Evolutionary conservation across 2,888 invertebrate species (phyloP), one percentile per base, ranked within the genome.

Genomic region (Cheilosia vernalis): DNA sequence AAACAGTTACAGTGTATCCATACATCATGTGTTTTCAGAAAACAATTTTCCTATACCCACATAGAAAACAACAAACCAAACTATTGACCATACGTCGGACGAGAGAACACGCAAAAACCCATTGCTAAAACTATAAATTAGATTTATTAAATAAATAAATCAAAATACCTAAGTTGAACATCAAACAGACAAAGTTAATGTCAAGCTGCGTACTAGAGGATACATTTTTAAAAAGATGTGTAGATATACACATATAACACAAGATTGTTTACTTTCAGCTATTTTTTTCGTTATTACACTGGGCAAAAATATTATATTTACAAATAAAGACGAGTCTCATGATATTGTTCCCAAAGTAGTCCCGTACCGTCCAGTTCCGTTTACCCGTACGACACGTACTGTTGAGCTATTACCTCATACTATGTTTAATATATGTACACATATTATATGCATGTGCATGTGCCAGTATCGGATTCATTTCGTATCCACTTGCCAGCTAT

Each of bases 171-270:
- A 74, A 64, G 47, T 64, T 55, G 19, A 64, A 74, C 33, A 40
- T 49, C 63, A 74, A 74, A 74, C 49, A 74, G 19, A 49, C 64
- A 53, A 58, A 58, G 56, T 69, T 44, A 21, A 37, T 56, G 44
- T 69, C 69, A 56, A 44, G 55, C 5, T 40, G 51, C 19, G 47
- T 47, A 37, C 10, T 37, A 10, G 33, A 37, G 33, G 33, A 37
- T 37, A 37, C 0, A 37, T 37, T 37, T 42, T 17, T 15, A 24
- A 42, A 21, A 21, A 33, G 15, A 15, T 37, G 4, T 17, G 2
- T 13, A 19, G 5, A 7, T 37, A 53, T 19, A 30, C 24, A 24
- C 47, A 60, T 27, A 30, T 51, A 17, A 19, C 19, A 19, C 44
- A 42, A 61, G 21, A 61, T 7, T 73, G 13, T 73, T 73, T 73